These are phyloP conservation scores for Amphipoea lucens DNA, from an alignment of 2,888 invertebrate species.

Conservation along the genomic window DNA sequence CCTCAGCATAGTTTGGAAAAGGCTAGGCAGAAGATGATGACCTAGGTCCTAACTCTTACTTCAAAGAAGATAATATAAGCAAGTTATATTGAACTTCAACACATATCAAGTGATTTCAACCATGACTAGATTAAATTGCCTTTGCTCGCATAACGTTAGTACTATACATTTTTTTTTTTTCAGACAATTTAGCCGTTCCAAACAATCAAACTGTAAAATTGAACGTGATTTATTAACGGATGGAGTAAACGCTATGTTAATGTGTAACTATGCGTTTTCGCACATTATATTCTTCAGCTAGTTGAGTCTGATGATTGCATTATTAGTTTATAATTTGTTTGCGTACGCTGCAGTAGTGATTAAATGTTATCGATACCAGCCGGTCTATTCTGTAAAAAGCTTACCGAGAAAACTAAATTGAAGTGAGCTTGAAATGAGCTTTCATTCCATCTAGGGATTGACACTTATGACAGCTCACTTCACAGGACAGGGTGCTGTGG, in stretches of 20 bases:
- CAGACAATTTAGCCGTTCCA: constrained; percentile 49
- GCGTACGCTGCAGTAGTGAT: constrained; percentile 1
- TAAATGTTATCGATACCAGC: constrained; percentile 15
- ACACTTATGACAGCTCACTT: neutral
- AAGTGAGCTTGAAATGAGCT: neutral
- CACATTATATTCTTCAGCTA: constrained; percentile 26
- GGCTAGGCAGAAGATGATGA: too few species aligned
- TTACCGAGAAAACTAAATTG: neutral
- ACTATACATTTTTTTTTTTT: constrained; percentile 39
- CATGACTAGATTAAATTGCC: constrained; percentile 38
- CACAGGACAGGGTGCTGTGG: neutral
- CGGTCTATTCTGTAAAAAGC: neutral
- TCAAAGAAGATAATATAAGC: neutral
- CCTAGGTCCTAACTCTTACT: neutral
- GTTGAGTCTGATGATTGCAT: constrained; percentile 22
- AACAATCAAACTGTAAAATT: constrained; percentile 48
- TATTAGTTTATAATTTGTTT: constrained; percentile 21
- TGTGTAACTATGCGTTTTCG: constrained; percentile 37
- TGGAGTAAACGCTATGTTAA: constrained; percentile 34
- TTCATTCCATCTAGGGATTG: neutral
- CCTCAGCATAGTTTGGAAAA: too few species aligned
- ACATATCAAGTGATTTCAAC: constrained; percentile 14
- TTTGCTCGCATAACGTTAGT: constrained; percentile 43
- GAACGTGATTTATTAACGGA: constrained; percentile 58
- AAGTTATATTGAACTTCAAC: constrained; percentile 58